Base-by-base conservation (phyloP, 2,888 invertebrate species). In the Mythimna loreyi region DNA sequence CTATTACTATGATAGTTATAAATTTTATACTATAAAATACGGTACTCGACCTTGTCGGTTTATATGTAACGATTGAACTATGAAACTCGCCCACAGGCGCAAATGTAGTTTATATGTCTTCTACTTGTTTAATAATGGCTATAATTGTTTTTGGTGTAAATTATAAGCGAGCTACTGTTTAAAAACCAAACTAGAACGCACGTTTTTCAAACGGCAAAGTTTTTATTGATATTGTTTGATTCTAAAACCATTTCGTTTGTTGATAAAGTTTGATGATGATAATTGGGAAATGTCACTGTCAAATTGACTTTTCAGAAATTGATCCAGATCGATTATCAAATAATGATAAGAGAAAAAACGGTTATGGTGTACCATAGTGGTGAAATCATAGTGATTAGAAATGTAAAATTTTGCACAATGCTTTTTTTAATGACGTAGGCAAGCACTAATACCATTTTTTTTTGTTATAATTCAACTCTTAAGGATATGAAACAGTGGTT, bases 1-100 rank as follows among this genome's bases (percentile, higher is more conserved):
- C 90, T 91, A 88, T 87, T 86, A 86, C 83, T 87, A 89, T 85
- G 84, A 89, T 91, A 90, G 89, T 91, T 91, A 90, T 91, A 90
- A 89, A 90, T 89, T 90, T 89, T 87, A 90, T 90, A 87, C 86
- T 82, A 88, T 79, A 75, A 82, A 86, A 85, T 89, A 90, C 64
- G 68, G 73, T 49, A 53, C 63, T 87, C 89, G 92, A 90, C 93
- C 92, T 93, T 92, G 92, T 79, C 69, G 75, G 84, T 85, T 81
- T 77, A 75, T 84, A 75, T 84, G 85, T 84, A 71, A 72, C 85
- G 87, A 80, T 82, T 79, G 80, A 85, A 80, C 84, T 85, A 87
- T 84, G 75, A 86, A 87, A 87, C 84, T 82, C 73, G 88, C 86
- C 87, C 80, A 81, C 80, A 67, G 86, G 85, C 83, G 65, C 72